Evolutionary conservation across 2,113 vertebrate species (phyloP), one percentile per base, ranked within the genome.

Genomic region (Cyprinus carpio): DNA sequence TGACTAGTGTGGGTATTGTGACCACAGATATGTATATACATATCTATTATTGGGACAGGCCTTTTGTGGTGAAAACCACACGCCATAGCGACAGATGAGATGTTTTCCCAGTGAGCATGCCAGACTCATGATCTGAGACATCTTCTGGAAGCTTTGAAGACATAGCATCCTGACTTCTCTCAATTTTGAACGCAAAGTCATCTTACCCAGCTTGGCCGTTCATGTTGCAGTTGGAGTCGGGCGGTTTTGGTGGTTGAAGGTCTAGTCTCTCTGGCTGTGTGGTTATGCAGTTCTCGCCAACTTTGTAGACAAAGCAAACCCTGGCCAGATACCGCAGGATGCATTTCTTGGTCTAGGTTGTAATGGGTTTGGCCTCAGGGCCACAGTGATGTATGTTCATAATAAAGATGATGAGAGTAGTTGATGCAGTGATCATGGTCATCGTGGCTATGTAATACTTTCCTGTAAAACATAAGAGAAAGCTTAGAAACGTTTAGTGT

Each of bases 361-460:
- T 96, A 69, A 98, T 95, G 0, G 96, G 95, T 18, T 93, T 93
- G 2, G 96, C 96, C 7, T 95, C 96, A 0, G 96, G 96, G 2
- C 97, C 96, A 2, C 97, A 97, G 92, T 97, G 95, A 88, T 98
- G 96, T 81, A 97, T 89, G 79, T 96, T 97, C 96, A 97, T 97
- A 90, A 97, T 95, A 88, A 98, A 96, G 90, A 98, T 97, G 85
- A 97, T 98, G 82, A 97, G 87, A 0, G 96, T 95, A 0, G 96
- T 98, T 72, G 97, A 98, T 87, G 96, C 95, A 0, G 97, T 97
- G 89, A 97, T 95, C 96, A 98, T 96, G 56, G 97, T 96, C 97
- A 98, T 98, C 3, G 96, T 98, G 84, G 96, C 96, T 8, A 98
- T 97, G 92, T 97, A 98, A 89, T 98, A 98, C 79, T 97, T 98